Evolutionary conservation across 1,140 invertebrate species (phyloP).

Genomic region (Pinna nobilis): DNA sequence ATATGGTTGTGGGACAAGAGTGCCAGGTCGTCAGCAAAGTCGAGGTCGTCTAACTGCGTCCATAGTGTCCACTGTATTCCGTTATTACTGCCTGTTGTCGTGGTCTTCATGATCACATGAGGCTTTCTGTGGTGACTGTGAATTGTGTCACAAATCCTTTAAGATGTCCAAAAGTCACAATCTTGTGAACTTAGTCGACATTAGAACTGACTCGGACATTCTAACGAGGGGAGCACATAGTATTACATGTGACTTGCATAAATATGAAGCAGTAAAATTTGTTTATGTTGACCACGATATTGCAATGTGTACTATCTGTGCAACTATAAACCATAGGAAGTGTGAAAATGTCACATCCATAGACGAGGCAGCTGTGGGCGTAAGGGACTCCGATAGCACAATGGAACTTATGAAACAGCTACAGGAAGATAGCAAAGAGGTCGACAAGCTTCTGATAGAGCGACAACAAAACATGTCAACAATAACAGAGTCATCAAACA

Average conservation of each 20-base stretch:
- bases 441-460: no score
- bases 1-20: constrained; percentile 26
- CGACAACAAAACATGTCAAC: no score
- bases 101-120: constrained; percentile 36
- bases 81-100: constrained; percentile 16
- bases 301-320: constrained; percentile 45
- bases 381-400: no score
- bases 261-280: constrained; percentile 42
- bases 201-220: constrained; percentile 44
- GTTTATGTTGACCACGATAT: constrained; percentile 51
- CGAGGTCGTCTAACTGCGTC: constrained; percentile 37
- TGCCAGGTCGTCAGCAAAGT: constrained; percentile 27
- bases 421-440: no score
- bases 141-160: constrained; percentile 41
- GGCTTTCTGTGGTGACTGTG: constrained; percentile 46
- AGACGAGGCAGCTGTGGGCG: constrained; percentile 45
- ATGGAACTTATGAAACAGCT: no score
- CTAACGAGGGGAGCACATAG: constrained; percentile 28
- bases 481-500: no score
- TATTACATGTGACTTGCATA: constrained; percentile 46
- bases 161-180: constrained; percentile 39
- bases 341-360: constrained; percentile 43
- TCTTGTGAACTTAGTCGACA: constrained; percentile 41
- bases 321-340: constrained; percentile 45
- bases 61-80: constrained; percentile 39